phyloP scores from a whole-genome alignment of 2,797 vertebrate genomes.

The Thamnophis elegans region DNA sequence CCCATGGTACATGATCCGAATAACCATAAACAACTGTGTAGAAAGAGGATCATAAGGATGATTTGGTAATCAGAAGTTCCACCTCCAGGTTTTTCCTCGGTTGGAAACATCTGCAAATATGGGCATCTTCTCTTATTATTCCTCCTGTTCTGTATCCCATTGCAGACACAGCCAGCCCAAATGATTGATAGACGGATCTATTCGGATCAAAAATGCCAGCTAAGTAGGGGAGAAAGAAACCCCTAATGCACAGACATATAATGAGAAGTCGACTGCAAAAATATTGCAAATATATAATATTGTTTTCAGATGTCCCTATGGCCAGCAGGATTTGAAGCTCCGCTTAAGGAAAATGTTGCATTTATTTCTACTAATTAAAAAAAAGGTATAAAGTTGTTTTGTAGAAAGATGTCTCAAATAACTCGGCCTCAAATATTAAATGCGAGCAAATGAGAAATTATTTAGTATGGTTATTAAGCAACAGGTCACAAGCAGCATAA shows the following conservation, averaged over 20 bases:
- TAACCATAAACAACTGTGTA: neutral
- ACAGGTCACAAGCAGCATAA: neutral
- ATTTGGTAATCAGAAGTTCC: neutral
- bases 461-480: neutral
- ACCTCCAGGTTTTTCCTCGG: neutral
- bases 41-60: neutral
- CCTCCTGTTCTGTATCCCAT: no score
- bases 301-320: neutral
- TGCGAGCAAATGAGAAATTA: neutral
- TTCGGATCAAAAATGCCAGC: neutral
- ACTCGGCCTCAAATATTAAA: neutral
- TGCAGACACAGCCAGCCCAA: neutral
- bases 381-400: neutral
- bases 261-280: neutral
- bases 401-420: neutral
- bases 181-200: no score
- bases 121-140: neutral
- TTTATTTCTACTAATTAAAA: neutral
- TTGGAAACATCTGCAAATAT: neutral
- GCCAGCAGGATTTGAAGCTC: neutral
- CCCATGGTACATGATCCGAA: no score
- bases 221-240: neutral
- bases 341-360: neutral
- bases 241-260: neutral
- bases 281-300: neutral